These are phyloP conservation scores for Nineta flava DNA, from an alignment of 2,888 invertebrate genomes.

Conservation along the genomic window DNA sequence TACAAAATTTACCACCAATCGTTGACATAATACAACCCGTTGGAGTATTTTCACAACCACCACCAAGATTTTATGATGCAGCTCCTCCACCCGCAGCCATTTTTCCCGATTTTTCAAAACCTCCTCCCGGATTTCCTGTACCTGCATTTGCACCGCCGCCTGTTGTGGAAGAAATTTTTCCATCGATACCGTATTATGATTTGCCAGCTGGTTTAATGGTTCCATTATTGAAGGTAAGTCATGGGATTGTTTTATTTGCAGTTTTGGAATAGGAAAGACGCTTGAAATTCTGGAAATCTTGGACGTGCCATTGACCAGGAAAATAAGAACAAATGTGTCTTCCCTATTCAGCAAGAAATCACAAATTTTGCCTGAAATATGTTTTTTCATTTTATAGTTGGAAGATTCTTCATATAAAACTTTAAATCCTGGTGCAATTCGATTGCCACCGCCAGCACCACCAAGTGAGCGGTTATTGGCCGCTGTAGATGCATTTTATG, in stretches of 20 bases:
- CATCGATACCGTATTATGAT: conserved; percentile 90
- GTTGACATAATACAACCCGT: conserved; percentile 15
- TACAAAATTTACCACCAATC: conserved; percentile 20
- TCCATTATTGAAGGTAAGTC: conserved; percentile 72
- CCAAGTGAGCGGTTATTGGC: conserved; percentile 84
- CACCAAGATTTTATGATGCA: conserved; percentile 30
- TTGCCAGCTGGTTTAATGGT: conserved; percentile 96
- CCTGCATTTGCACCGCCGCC: conserved; percentile 21
- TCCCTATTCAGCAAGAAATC: too few relatives aligned
- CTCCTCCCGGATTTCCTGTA: conserved; percentile 62
- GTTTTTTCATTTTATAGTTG: conserved; percentile 43
- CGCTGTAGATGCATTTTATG: conserved; percentile 93
- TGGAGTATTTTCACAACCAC: conserved; percentile 26
- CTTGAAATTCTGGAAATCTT: too few relatives aligned
- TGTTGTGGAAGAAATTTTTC: conserved; percentile 56
- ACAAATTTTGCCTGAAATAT: too few relatives aligned
- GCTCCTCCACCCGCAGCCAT: conserved; percentile 28
- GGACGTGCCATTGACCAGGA: too few relatives aligned
- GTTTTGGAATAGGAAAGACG: too few relatives aligned
- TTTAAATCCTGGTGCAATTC: conserved; percentile 75
- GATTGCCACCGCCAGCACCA: conserved; percentile 88
- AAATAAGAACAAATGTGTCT: too few relatives aligned
- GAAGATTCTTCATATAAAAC: conserved; percentile 84
- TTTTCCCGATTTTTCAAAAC: conserved; percentile 71
- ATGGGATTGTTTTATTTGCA: too few relatives aligned